Percentiles rank a stretch among this genome's conserved stretches.
phyloP scores from a whole-genome alignment of 2,113 vertebrate genomes.

The Aphyosemion australe region DNA sequence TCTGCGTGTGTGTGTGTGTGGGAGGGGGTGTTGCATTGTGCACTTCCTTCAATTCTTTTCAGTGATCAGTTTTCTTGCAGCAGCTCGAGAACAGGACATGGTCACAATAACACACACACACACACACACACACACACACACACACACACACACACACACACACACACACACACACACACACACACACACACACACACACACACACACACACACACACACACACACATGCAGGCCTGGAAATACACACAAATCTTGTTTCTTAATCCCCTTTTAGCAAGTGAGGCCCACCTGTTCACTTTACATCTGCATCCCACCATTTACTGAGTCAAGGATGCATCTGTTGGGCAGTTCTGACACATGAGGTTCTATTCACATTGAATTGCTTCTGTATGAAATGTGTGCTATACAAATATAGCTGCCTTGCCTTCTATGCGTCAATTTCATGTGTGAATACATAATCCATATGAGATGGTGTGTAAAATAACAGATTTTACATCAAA shows the following conservation, averaged over 20 bases:
- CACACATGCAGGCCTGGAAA: background rate
- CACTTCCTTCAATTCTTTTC: slow-evolving; percentile 66
- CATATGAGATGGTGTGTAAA: no score
- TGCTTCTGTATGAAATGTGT: no score
- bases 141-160: no score
- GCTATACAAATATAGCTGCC: no score
- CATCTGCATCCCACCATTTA: slow-evolving; percentile 40
- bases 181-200: no score
- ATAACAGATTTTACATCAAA: no score
- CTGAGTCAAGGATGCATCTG: slow-evolving; percentile 36
- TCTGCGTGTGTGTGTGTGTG: slow-evolving; percentile 25
- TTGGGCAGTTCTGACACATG: background rate
- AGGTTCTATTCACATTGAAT: no score
- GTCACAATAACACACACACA: slow-evolving; percentile 30
- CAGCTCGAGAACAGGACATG: slow-evolving; percentile 42
- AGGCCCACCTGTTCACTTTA: slow-evolving; percentile 46
- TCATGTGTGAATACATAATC: no score
- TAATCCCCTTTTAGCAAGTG: slow-evolving; percentile 40
- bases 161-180: no score
- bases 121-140: background rate
- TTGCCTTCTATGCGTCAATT: no score
- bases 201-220: no score
- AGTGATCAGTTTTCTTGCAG: slow-evolving; percentile 45
- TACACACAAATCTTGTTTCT: slow-evolving; percentile 30
- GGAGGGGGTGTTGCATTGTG: slow-evolving; percentile 42